phyloP scores from a whole-genome alignment of 2,113 vertebrate species.

The Pedionomus torquatus region DNA sequence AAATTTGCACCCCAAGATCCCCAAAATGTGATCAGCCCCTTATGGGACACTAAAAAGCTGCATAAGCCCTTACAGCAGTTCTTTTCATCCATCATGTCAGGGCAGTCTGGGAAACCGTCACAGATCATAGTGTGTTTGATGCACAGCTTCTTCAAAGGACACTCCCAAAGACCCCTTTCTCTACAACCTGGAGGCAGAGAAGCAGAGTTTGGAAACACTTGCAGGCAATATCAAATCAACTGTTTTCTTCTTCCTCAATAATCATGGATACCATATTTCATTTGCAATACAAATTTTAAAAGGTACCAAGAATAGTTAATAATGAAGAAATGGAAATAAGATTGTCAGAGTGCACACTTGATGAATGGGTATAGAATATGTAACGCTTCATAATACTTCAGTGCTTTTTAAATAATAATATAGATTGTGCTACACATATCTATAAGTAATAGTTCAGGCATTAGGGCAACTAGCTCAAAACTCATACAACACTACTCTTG shows the following conservation, averaged over 20 bases:
- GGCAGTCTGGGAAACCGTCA: constrained; percentile 95
- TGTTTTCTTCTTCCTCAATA: neutral
- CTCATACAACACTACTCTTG: neutral
- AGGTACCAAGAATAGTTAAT: neutral
- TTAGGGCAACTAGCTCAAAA: neutral
- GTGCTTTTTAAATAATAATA: neutral
- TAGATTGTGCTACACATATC: neutral
- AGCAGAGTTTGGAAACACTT: constrained; percentile 2
- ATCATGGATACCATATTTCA: neutral
- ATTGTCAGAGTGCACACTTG: neutral
- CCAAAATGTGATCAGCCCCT: neutral
- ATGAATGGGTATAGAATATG: neutral
- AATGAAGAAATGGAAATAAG: neutral
- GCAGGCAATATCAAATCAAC: neutral
- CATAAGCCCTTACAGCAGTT: constrained; percentile 89
- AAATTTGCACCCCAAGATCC: neutral
- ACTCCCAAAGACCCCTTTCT: constrained; percentile 94
- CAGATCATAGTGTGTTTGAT: constrained; percentile 89
- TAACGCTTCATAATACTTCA: neutral
- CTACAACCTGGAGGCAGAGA: constrained; percentile 81
- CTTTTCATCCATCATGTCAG: constrained; percentile 87
- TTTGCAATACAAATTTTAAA: neutral
- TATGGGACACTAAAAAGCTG: neutral
- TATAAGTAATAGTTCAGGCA: neutral
- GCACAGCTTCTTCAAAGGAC: constrained; percentile 85